Base-by-base conservation (phyloP, 2,113 vertebrate genomes). In the Pholis gunnellus region DNA sequence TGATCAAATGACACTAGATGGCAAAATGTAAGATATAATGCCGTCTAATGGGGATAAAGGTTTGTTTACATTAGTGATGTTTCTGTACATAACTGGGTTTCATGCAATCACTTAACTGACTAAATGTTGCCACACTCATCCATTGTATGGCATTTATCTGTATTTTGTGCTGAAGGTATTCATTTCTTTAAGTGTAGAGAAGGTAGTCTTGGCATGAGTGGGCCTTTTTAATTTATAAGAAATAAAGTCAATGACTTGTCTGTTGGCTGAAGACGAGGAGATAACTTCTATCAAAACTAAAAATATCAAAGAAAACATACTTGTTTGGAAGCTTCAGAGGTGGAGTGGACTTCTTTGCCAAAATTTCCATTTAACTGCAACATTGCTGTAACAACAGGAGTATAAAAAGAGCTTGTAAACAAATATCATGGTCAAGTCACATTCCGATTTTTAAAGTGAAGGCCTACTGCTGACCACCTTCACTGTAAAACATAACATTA, bases 241-340 rank as follows among this genome's bases (percentile, higher is more conserved):
- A 57, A 56, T 57, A 40, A 44, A 22, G 40, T 60, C 5, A 29
- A 3, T 22, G 3, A 25, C 13, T 56, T 56, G 3, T 36, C 31
- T 0, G 0, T 29, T 44, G 15, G 17, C 70, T 72, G 20, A 31
- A 61, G 40, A n/a, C 11, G 1, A 15, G n/a, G 9, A 44, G 3
- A 57, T 17, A 6, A 18, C 57, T 42, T 72, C 5, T 42, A 20
- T 20, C 6, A 72, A 60, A 54, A 22, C 48, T 34, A 48, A 7
- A 7, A 46, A 42, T 72, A 64, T 78, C 52, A 78, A 38, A 75
- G n/a, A 38, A 71, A 92, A 96, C 96, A 88, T 96, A 97, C 97
- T 94, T 97, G 97, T 96, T 96, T 96, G 93, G 97, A 95, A 93
- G 94, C 89, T 87, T 97, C 97, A 92, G 96, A 91, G 87, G 95